These are phyloP conservation scores for Patella depressa DNA, from an alignment of 2,888 invertebrate genomes.

Conservation along the genomic window DNA sequence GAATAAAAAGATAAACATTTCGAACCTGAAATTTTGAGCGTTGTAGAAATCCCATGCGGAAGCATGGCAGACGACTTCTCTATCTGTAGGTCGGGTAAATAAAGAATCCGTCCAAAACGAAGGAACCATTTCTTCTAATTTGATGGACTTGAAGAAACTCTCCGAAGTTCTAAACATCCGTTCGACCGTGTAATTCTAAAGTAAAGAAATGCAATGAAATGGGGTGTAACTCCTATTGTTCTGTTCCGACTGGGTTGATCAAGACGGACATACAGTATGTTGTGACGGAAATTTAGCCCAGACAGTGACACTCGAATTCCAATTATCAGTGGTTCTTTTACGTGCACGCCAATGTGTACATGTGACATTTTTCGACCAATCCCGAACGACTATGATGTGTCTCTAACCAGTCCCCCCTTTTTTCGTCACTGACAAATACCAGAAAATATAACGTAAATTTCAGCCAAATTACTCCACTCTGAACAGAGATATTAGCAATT, in stretches of 20 bases:
- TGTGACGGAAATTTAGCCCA: no score
- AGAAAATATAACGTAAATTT: no score
- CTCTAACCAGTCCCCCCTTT: no score
- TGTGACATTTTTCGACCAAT: no score
- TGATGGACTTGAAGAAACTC: constrained; percentile 69
- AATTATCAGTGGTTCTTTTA: no score
- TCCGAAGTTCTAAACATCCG: constrained; percentile 75
- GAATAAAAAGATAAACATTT: background rate
- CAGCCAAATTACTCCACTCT: no score
- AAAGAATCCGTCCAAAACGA: constrained; percentile 89
- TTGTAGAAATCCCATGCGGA: constrained; percentile 91
- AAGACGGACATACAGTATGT: no score
- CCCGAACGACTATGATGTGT: no score
- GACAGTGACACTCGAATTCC: background rate
- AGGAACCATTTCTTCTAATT: constrained; percentile 82
- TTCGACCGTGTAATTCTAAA: constrained; percentile 70
- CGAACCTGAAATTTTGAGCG: constrained; percentile 85
- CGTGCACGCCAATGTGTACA: no score
- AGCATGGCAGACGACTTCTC: constrained; percentile 79
- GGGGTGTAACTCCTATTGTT: background rate
- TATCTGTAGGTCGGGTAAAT: constrained; percentile 82
- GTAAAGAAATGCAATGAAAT: background rate
- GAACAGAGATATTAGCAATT: no score
- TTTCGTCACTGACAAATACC: no score
- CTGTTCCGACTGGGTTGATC: no score